phyloP scores from a whole-genome alignment of 2,888 invertebrate genomes.

The Hipparchia semele region DNA sequence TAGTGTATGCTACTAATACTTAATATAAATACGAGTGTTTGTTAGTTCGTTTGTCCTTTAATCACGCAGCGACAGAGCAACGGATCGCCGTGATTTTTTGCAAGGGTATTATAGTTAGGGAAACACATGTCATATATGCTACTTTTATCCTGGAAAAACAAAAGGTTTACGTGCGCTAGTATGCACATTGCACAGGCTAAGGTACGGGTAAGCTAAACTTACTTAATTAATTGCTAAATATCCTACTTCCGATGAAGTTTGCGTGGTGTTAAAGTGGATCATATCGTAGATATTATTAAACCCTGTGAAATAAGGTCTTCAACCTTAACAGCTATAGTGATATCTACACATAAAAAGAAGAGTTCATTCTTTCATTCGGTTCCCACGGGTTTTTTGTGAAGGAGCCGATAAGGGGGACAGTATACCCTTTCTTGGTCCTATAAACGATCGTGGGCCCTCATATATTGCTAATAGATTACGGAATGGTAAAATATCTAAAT shows the following conservation, averaged over 20 bases:
- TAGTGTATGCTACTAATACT: no score
- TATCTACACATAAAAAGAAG: slow-evolving; percentile 63
- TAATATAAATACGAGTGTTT: no score
- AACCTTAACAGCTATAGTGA: slow-evolving; percentile 64
- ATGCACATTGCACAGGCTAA: no score
- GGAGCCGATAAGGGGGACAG: slow-evolving; percentile 77
- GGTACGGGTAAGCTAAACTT: neutral
- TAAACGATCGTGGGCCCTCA: slow-evolving; percentile 73
- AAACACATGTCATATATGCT: no score
- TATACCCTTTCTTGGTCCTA: slow-evolving; percentile 77
- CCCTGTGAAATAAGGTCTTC: slow-evolving; percentile 58
- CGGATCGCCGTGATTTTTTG: no score
- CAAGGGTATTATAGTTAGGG: no score
- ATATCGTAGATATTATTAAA: slow-evolving; percentile 50
- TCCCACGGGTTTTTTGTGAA: slow-evolving; percentile 80
- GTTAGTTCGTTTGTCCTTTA: no score
- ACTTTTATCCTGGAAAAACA: no score
- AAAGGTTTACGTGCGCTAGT: neutral
- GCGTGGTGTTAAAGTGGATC: slow-evolving; percentile 38
- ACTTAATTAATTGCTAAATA: neutral
- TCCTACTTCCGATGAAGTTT: slow-evolving; percentile 9
- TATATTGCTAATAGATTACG: slow-evolving; percentile 80
- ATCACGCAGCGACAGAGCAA: no score
- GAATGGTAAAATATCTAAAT: slow-evolving; percentile 66
- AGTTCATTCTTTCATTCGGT: slow-evolving; percentile 73